Conservation (phyloP, 2,797 vertebrate species). For the Anguilla obscura region DNA sequence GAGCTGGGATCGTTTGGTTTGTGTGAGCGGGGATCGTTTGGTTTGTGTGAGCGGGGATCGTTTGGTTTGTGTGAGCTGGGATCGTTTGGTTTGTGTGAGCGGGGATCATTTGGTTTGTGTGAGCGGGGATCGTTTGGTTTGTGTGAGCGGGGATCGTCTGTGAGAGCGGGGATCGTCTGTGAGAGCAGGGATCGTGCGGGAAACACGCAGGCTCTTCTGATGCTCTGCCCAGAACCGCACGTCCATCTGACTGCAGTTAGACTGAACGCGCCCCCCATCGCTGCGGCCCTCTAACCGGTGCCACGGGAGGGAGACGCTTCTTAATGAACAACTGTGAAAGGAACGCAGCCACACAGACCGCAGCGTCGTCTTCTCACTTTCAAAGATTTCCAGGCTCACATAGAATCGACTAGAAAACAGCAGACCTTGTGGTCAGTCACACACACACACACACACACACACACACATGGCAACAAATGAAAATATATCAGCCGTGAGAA, state of each 20-base stretch:
- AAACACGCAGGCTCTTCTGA: background rate
- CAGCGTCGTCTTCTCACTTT: background rate
- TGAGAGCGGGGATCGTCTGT: too few species aligned
- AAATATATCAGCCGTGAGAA: background rate
- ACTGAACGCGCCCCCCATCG: constrained; percentile 27
- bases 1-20: too few species aligned
- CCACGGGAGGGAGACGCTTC: constrained; percentile 32
- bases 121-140: too few species aligned
- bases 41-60: too few species aligned
- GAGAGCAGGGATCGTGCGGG: background rate
- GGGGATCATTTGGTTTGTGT: too few species aligned
- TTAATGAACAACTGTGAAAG: constrained; percentile 11
- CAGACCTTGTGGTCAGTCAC: background rate
- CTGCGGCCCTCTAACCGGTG: background rate
- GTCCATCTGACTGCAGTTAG: constrained; percentile 35
- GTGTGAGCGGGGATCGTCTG: too few species aligned
- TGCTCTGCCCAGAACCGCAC: constrained; percentile 12
- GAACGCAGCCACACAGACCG: constrained; percentile 20
- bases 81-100: too few species aligned
- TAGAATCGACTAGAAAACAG: background rate
- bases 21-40: too few species aligned
- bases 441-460: too few species aligned
- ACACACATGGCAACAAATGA: background rate
- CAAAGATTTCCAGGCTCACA: background rate
- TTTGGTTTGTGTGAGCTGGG: too few species aligned